Percentiles rank a stretch among this genome's conserved stretches.
Conservation (phyloP, 1,140 invertebrate species). For the Drosophila saltans region DNA sequence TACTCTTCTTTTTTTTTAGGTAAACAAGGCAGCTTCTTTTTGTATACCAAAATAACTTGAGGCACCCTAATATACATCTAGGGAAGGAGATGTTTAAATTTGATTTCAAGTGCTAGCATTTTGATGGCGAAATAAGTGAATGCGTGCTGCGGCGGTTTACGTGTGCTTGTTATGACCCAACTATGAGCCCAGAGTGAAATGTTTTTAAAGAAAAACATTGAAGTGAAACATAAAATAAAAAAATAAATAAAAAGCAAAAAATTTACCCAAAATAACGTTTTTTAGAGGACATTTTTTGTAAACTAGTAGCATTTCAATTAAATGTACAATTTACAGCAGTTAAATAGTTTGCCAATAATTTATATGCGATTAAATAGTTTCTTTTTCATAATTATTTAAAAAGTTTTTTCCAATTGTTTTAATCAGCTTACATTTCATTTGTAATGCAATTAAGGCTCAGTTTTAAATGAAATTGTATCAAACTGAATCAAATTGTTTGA, state of each 20-base stretch:
- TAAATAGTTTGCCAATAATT: not conserved
- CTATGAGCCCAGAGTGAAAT: slow-evolving; percentile 16
- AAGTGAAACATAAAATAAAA: not conserved
- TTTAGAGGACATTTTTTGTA: not conserved
- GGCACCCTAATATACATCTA: not conserved
- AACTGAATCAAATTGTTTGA: not conserved
- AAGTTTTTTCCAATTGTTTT: not conserved
- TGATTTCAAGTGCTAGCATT: slow-evolving; percentile 76
- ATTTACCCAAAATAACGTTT: not conserved
- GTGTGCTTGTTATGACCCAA: slow-evolving; percentile 54
- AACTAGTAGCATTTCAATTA: not conserved
- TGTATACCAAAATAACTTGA: not conserved
- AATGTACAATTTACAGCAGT: not conserved
- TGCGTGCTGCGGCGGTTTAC: slow-evolving; percentile 74
- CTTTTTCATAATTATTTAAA: not conserved
- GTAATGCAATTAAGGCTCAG: not conserved
- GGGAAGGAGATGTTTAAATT: slow-evolving; percentile 68
- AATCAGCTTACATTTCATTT: not conserved
- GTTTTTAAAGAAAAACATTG: slow-evolving; percentile 10
- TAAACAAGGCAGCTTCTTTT: no score
- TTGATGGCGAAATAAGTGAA: slow-evolving; percentile 80
- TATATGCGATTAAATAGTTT: not conserved
- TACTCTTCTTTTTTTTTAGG: no score
- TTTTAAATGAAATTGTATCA: not conserved
- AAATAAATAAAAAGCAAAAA: not conserved